Base-by-base conservation (phyloP, 2,113 vertebrate species). In the Tringa solitaria region DNA sequence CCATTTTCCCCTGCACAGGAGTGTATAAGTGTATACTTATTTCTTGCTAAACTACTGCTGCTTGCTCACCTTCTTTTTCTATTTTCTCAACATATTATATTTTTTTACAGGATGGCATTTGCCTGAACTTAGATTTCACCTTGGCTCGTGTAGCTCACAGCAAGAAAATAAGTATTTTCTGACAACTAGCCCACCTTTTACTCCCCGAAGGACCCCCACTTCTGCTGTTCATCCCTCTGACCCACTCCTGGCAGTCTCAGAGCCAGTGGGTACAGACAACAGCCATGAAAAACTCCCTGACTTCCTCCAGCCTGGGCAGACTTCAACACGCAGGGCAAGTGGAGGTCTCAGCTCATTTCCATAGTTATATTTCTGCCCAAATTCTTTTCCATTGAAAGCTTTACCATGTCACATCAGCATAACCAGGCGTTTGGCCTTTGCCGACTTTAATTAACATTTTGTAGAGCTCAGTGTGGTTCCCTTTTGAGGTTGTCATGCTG, bases 401-500 rank as follows among this genome's bases (percentile, higher is more conserved):
- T 82, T 68, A 65, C 45, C 26, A 15, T 87, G 87, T 95, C 27
- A 1, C 48, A 56, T 60, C 67, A 92, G 14, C 57, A 39, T 60
- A 56, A 12, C 15, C 48, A 53, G 39, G 48, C 65, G 87, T 89
- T 90, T 87, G 87, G 77, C 68, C 64, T 48, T 91, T 89, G 90
- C 73, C 57, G 92, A 80, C 22, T 89, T 85, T 73, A 88, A 95
- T 96, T 86, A 74, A 78, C 51, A 89, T 68, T 97, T 97, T 95
- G 37, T 95, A 94, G 91, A 92, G 37, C 43, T 86, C 61, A 65
- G 12, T 23, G 30, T 30, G 19, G 61, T 61, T 95, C 28, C 39
- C 37, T 45, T 33, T 87, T n/a, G 51, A 81, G 78, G 39, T 9
- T 23, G 3, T 80, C 85, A 24, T 93, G 56, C 6, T 93, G 76